Conservation (phyloP, 2,797 vertebrate genomes). For the Lepilemur septentrionalis region DNA sequence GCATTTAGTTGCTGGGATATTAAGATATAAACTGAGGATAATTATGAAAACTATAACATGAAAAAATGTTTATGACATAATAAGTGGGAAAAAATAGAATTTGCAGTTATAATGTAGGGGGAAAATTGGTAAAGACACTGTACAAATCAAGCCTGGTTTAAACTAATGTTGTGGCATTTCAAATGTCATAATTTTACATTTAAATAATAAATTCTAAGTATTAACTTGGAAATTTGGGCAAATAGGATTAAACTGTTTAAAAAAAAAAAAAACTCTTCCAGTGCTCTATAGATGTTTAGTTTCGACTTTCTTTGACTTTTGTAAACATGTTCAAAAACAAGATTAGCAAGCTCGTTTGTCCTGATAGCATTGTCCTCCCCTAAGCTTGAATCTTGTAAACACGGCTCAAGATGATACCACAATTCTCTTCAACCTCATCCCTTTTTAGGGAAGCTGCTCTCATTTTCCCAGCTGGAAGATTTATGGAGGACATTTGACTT, state of each 20-base stretch:
- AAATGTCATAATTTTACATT: background rate
- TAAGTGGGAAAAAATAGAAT: background rate
- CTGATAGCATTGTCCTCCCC: background rate
- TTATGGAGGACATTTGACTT: slow-evolving; percentile 42
- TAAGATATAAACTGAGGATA: background rate
- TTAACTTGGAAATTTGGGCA: slow-evolving; percentile 1
- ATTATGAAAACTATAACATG: background rate
- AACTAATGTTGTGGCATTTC: background rate
- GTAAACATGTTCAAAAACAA: slow-evolving; percentile 42
- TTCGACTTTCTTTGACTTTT: slow-evolving; percentile 43
- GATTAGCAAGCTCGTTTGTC: background rate
- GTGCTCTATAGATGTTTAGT: background rate
- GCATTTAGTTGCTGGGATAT: background rate
- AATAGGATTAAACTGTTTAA: background rate
- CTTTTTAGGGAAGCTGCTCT: slow-evolving; percentile 56
- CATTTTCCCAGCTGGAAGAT: slow-evolving; percentile 48
- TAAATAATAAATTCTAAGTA: slow-evolving; percentile 31
- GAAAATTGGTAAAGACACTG: background rate
- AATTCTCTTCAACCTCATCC: slow-evolving; percentile 17
- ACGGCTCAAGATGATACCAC: background rate
- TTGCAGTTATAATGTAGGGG: background rate
- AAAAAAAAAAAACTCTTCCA: background rate
- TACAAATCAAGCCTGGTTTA: background rate
- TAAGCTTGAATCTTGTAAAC: slow-evolving; percentile 40
- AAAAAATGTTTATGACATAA: background rate